Evolutionary conservation across 2,888 invertebrate species (phyloP).

Genomic region (Fragum sueziense): DNA sequence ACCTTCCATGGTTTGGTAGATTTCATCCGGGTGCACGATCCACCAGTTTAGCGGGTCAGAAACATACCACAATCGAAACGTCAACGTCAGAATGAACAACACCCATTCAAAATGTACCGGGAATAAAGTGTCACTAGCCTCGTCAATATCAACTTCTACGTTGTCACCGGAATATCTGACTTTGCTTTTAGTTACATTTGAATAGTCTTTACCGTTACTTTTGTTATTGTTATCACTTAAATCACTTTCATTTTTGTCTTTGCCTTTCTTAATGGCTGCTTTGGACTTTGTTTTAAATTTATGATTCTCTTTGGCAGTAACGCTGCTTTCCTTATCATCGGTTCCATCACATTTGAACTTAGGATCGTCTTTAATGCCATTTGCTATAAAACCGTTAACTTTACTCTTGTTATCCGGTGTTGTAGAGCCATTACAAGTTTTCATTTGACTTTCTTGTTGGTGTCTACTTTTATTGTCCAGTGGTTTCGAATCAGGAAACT

Average conservation of each 20-base stretch:
- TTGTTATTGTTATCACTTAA: not conserved
- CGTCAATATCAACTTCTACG: not conserved
- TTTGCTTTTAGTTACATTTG: no score
- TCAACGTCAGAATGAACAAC: constrained; percentile 64
- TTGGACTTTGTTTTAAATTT: no score
- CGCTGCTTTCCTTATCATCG: no score
- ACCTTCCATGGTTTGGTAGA: constrained; percentile 78
- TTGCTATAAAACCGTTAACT: not conserved
- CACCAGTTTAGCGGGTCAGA: constrained; percentile 71
- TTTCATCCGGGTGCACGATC: constrained; percentile 78
- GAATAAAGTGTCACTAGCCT: constrained; percentile 47
- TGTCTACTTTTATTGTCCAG: no score
- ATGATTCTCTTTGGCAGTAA: no score
- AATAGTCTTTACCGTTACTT: no score
- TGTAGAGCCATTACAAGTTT: no score
- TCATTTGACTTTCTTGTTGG: no score
- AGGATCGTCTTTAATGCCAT: not conserved
- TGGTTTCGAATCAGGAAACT: no score
- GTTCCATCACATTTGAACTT: not conserved
- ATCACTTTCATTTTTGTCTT: not conserved
- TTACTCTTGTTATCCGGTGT: no score
- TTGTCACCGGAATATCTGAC: no score
- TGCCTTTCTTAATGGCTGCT: no score
- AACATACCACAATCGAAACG: constrained; percentile 66
- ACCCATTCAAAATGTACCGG: constrained; percentile 64